A percentile compares a stretch with the other conserved stretches of the same genome.
Conservation (phyloP, 2,113 vertebrate genomes). For the Baryphthengus martii region DNA sequence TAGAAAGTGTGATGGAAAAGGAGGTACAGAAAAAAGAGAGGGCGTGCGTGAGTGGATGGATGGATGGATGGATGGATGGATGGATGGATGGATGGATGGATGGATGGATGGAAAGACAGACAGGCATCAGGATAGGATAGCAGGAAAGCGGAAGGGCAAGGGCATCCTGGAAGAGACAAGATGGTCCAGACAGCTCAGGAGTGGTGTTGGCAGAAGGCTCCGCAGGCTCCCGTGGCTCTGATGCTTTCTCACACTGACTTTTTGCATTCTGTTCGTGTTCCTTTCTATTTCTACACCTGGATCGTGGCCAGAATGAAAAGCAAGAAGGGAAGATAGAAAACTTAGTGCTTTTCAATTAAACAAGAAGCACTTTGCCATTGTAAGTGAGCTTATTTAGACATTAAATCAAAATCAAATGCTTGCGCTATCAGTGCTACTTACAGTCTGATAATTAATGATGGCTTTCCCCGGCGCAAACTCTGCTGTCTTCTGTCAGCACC, state of each 20-base stretch:
- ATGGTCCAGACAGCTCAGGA: neutral
- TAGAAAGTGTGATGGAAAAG: neutral
- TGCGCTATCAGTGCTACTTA: slow-evolving; percentile 47
- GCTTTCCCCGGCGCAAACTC: slow-evolving; percentile 11
- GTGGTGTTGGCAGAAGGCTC: neutral
- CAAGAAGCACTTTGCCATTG: slow-evolving; percentile 48
- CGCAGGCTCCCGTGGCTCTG: neutral
- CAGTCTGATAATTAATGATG: slow-evolving; percentile 62
- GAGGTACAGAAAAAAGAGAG: neutral
- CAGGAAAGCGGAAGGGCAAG: neutral
- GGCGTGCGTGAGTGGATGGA: neutral
- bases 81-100: neutral
- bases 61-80: neutral
- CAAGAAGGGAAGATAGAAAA: slow-evolving; percentile 10
- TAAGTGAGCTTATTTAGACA: slow-evolving; percentile 57
- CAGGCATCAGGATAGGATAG: too few relatives aligned
- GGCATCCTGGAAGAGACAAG: neutral
- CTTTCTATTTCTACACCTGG: slow-evolving; percentile 48
- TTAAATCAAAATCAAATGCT: slow-evolving; percentile 66
- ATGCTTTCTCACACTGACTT: neutral
- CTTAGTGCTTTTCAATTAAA: slow-evolving; percentile 59
- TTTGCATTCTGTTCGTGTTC: slow-evolving; percentile 1
- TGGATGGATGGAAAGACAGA: neutral
- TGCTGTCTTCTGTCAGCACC: slow-evolving; percentile 40
- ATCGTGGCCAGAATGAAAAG: slow-evolving; percentile 16